phyloP scores from a whole-genome alignment of 2,888 invertebrate species.

The Papilio gigon region DNA sequence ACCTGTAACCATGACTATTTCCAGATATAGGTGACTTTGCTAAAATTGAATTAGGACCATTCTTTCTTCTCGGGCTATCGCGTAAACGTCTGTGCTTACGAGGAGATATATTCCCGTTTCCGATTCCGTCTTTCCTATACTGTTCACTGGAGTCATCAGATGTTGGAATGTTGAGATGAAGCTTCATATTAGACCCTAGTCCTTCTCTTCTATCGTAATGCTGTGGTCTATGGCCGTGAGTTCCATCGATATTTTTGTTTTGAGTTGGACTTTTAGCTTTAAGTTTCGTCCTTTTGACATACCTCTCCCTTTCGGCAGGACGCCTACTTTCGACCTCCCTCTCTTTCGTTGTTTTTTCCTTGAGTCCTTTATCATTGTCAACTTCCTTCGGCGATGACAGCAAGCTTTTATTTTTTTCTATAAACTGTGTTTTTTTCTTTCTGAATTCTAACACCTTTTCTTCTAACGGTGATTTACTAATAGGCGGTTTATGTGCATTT shows the following conservation, averaged over 20 bases:
- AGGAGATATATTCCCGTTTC: slow-evolving; percentile 80
- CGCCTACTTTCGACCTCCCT: slow-evolving; percentile 69
- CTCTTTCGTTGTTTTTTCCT: slow-evolving; percentile 70
- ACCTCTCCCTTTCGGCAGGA: slow-evolving; percentile 73
- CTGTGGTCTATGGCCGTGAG: slow-evolving; percentile 62
- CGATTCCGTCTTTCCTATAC: slow-evolving; percentile 76
- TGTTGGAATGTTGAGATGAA: slow-evolving; percentile 81
- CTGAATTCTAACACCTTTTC: slow-evolving; percentile 67
- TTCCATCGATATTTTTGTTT: slow-evolving; percentile 62
- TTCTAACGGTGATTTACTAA: slow-evolving; percentile 67
- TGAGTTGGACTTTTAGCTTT: slow-evolving; percentile 79
- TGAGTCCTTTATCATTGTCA: slow-evolving; percentile 70
- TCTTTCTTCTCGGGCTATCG: slow-evolving; percentile 86
- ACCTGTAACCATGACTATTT: slow-evolving; percentile 76
- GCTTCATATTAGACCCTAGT: slow-evolving; percentile 77
- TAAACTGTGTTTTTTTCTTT: slow-evolving; percentile 78
- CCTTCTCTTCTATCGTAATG: slow-evolving; percentile 80
- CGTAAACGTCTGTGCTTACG: slow-evolving; percentile 84
- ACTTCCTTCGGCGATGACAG: slow-evolving; percentile 74
- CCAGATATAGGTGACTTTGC: slow-evolving; percentile 81
- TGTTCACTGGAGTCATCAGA: slow-evolving; percentile 84
- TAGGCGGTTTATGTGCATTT: slow-evolving; percentile 59
- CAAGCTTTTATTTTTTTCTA: slow-evolving; percentile 73
- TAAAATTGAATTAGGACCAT: slow-evolving; percentile 75
- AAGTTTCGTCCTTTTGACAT: slow-evolving; percentile 75